These are phyloP conservation scores for Dipus sagitta DNA, from an alignment of 2,797 vertebrate species.

Conservation along the genomic window DNA sequence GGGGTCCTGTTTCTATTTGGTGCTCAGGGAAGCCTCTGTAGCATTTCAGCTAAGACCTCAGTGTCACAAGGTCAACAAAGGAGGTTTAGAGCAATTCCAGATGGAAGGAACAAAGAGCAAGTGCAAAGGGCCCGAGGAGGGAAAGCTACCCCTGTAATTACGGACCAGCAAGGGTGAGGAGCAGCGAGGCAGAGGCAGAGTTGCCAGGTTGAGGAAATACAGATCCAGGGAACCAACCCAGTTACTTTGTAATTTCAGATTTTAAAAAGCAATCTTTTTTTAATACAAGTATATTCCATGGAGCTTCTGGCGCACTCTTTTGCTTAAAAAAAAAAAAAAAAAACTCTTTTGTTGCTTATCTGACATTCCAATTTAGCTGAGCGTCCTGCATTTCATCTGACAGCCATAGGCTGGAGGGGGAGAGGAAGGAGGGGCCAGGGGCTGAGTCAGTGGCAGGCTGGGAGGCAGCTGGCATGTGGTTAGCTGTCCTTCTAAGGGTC, in stretches of 20 bases:
- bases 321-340: not conserved
- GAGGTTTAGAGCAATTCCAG: not conserved
- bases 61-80: not conserved
- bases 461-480: not conserved
- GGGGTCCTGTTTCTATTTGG: accelerated
- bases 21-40: not conserved
- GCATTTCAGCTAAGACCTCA: not conserved
- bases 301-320: not conserved
- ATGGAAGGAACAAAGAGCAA: not conserved
- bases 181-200: not conserved
- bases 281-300: not conserved
- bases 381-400: not conserved
- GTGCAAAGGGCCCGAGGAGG: not conserved
- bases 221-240: not conserved
- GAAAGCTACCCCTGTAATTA: not conserved
- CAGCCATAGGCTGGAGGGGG: not conserved
- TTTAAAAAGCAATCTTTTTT: no score
- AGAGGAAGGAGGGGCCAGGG: not conserved
- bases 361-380: not conserved
- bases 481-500: not conserved
- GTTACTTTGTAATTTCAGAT: slow-evolving; percentile 7
- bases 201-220: not conserved
- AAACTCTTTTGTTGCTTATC: not conserved
- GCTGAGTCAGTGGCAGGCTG: not conserved
- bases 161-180: not conserved